These are phyloP conservation scores for Tursiops truncatus DNA, from an alignment of 2,113 vertebrate genomes.

Conservation along the genomic window DNA sequence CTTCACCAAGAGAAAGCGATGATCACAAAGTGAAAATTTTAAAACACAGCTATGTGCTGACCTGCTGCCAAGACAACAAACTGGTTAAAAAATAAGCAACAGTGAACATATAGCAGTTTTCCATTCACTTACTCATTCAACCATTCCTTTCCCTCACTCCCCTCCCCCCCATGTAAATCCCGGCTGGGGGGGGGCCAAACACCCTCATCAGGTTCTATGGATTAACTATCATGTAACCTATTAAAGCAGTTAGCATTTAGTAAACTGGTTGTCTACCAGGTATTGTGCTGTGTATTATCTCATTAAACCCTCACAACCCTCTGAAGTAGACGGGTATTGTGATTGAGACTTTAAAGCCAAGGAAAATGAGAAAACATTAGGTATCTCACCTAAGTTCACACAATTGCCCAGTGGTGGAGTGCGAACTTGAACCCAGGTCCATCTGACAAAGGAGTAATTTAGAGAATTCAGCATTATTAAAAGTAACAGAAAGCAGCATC, in stretches of 20 bases:
- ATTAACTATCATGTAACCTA: background rate
- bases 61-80: background rate
- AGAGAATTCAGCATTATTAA: background rate
- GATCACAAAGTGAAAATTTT: background rate
- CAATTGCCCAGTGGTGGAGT: background rate
- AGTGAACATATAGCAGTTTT: background rate
- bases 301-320: background rate
- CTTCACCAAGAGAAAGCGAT: slow-evolving; percentile 12
- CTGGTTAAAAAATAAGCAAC: background rate
- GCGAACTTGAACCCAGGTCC: background rate
- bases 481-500: background rate
- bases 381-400: background rate
- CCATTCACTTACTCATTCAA: background rate
- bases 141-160: background rate
- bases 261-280: background rate
- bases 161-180: background rate
- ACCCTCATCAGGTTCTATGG: background rate
- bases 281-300: background rate
- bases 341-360: background rate
- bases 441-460: background rate
- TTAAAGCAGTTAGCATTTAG: background rate
- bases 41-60: background rate
- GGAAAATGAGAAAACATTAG: background rate
- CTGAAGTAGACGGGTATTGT: background rate
- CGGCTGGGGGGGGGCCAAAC: background rate